A percentile compares a stretch with the other conserved stretches of the same genome.
phyloP scores from a whole-genome alignment of 2,888 invertebrate species.

The Lordiphosa fenestrarum region DNA sequence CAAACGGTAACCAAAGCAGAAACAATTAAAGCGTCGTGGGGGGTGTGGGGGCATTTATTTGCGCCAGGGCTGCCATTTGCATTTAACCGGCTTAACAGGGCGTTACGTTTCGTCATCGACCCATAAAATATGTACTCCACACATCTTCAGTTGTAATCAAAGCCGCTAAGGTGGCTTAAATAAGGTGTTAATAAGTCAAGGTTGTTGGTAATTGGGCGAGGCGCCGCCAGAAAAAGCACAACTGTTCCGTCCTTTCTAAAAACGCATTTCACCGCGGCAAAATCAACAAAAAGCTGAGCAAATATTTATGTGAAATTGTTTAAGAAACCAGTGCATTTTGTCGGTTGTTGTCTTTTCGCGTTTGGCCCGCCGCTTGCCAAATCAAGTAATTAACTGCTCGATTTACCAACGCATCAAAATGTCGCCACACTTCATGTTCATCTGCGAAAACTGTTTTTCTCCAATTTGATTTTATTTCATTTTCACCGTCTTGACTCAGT shows the following conservation, averaged over 20 bases:
- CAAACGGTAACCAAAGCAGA: constrained; percentile 52
- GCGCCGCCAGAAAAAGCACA: background rate
- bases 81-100: constrained; percentile 72
- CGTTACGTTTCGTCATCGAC: constrained; percentile 67
- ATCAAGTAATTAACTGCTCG: constrained; percentile 76
- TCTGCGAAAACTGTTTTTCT: constrained; percentile 26
- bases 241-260: constrained; percentile 61
- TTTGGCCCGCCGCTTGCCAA: constrained; percentile 68
- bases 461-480: constrained; percentile 43
- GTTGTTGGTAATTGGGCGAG: constrained; percentile 50
- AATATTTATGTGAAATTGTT: constrained; percentile 61
- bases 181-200: constrained; percentile 65
- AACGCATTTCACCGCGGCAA: constrained; percentile 64
- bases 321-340: constrained; percentile 36
- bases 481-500: constrained; percentile 56
- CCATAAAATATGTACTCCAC: constrained; percentile 31
- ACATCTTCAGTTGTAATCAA: constrained; percentile 29
- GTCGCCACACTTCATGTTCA: constrained; percentile 35
- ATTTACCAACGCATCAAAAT: constrained; percentile 75
- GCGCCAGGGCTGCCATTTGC: constrained; percentile 61
- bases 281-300: constrained; percentile 26
- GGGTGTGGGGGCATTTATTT: constrained; percentile 44
- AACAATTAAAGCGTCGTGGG: constrained; percentile 39
- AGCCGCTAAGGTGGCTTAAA: constrained; percentile 22
- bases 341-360: constrained; percentile 18